Evolutionary conservation across 2,888 invertebrate genomes (phyloP).

Genomic region (Perithous albicinctus): DNA sequence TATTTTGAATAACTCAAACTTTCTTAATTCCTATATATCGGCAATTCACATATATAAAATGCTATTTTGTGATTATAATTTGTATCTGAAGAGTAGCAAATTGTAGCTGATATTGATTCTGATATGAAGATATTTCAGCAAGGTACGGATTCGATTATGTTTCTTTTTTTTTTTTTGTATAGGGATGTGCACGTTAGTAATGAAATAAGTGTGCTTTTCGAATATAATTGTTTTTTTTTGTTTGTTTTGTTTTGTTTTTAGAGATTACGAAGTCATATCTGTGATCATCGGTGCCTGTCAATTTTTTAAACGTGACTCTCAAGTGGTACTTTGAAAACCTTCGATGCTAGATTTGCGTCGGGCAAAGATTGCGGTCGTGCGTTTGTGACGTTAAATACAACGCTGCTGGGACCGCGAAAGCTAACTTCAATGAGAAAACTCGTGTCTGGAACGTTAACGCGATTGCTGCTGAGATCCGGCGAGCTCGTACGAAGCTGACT

Average conservation of each 20-base stretch:
- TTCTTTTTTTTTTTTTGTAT: background rate
- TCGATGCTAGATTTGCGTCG: constrained; percentile 84
- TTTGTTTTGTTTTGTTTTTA: no score
- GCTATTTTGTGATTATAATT: constrained; percentile 34
- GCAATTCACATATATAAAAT: constrained; percentile 27
- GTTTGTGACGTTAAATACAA: constrained; percentile 86
- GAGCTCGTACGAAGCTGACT: constrained; percentile 87
- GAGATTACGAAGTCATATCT: background rate
- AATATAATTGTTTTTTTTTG: no score
- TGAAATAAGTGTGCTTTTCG: background rate
- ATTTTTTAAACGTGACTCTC: constrained; percentile 87
- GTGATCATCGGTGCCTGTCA: background rate
- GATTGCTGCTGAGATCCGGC: constrained; percentile 86
- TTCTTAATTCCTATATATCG: constrained; percentile 15
- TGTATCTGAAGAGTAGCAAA: constrained; percentile 29
- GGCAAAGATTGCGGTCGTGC: constrained; percentile 86
- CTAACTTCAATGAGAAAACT: constrained; percentile 86
- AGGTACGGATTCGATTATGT: constrained; percentile 47
- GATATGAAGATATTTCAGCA: constrained; percentile 70
- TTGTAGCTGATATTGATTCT: constrained; percentile 64
- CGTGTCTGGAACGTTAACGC: constrained; percentile 79
- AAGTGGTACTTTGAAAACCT: constrained; percentile 86
- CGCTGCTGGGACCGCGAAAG: constrained; percentile 85
- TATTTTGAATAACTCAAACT: no score
- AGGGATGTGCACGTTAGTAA: background rate